phyloP scores from a whole-genome alignment of 1,140 invertebrate genomes.

The Ostrea edulis region DNA sequence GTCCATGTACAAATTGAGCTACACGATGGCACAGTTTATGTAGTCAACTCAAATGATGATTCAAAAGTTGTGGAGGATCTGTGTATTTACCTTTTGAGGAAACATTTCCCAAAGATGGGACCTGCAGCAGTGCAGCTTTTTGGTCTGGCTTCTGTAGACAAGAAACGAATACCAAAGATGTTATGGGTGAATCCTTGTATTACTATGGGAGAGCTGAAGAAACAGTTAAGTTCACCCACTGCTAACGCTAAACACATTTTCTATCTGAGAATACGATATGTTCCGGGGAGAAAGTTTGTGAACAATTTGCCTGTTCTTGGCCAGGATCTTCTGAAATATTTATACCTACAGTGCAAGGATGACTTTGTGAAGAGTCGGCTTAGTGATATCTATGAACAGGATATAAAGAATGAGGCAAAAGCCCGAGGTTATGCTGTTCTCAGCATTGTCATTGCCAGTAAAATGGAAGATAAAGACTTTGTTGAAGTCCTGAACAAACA shows the following conservation, averaged over 20 bases:
- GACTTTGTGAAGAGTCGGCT: constrained; percentile 48
- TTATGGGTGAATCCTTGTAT: constrained; percentile 51
- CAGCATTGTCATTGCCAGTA: constrained; percentile 42
- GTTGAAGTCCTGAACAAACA: constrained; percentile 6
- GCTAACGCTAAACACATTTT: constrained; percentile 11
- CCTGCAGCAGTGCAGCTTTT: constrained; percentile 54
- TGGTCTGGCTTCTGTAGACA: constrained; percentile 50
- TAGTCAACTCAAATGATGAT: background rate
- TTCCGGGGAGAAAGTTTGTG: constrained; percentile 36
- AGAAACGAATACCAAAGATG: constrained; percentile 28
- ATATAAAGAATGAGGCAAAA: constrained; percentile 33
- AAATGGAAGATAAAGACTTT: constrained; percentile 39
- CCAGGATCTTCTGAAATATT: constrained; percentile 42
- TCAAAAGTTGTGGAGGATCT: constrained; percentile 38
- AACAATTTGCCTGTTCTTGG: constrained; percentile 26
- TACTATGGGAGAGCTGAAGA: background rate
- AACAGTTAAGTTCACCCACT: background rate
- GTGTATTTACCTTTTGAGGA: background rate
- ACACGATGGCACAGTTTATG: constrained; percentile 19
- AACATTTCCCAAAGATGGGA: constrained; percentile 36
- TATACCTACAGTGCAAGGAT: constrained; percentile 46
- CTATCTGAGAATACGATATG: constrained; percentile 45
- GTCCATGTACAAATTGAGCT: background rate
- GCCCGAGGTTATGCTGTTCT: constrained; percentile 51
- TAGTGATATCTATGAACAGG: constrained; percentile 28